Conservation (phyloP, 2,797 vertebrate genomes). For the Salmo trutta region DNA sequence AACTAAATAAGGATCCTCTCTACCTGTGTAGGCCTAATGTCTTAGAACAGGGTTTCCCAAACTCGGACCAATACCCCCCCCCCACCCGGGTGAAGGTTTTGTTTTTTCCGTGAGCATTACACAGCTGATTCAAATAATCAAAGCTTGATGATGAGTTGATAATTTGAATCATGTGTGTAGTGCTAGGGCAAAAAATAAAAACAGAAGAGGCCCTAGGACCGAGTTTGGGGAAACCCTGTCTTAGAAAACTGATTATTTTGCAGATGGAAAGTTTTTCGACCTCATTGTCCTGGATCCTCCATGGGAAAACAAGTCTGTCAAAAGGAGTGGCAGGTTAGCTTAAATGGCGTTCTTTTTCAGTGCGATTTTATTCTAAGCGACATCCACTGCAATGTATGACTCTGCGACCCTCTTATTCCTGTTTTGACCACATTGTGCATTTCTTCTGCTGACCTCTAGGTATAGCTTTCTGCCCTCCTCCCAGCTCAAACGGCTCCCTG, state of each 20-base stretch:
- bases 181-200: too few species aligned
- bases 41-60: too few species aligned
- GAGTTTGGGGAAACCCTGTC: neutral
- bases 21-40: neutral
- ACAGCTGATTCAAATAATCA: too few species aligned
- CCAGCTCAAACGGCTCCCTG: slow-evolving; percentile 86
- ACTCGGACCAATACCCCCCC: too few species aligned
- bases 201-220: too few species aligned
- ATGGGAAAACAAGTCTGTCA: slow-evolving; percentile 97
- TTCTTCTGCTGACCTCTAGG: slow-evolving; percentile 59
- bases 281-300: slow-evolving; percentile 93
- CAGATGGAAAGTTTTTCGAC: slow-evolving; percentile 84
- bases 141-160: too few species aligned
- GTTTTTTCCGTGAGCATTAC: too few species aligned
- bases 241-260: slow-evolving; percentile 11
- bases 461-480: slow-evolving; percentile 83
- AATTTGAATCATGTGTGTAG: too few species aligned
- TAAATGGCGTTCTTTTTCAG: too few species aligned
- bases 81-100: rapidly evolving
- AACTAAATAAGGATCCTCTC: neutral
- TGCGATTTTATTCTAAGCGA: too few species aligned
- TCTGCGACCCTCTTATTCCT: neutral
- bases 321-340: slow-evolving; percentile 88
- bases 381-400: neutral
- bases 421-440: neutral